Conservation (phyloP, 2,797 vertebrate species). For the Lagodon rhomboides region DNA sequence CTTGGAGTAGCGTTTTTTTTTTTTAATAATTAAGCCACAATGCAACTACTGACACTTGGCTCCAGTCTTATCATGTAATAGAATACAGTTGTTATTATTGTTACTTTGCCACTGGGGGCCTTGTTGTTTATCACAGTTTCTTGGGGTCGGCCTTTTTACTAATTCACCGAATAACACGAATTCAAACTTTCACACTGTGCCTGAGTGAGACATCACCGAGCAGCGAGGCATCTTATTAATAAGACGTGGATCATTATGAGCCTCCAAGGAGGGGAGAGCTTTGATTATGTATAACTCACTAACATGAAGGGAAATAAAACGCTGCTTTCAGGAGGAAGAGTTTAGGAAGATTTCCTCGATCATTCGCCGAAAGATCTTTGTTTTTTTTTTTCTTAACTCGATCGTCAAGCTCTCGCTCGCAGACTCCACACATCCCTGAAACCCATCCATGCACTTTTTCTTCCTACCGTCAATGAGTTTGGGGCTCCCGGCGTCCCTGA, state of each 20-base stretch:
- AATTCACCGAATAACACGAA: background rate
- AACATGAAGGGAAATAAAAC: background rate
- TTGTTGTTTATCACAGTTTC: slow-evolving; percentile 25
- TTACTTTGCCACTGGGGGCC: slow-evolving; percentile 17
- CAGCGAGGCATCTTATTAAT: background rate
- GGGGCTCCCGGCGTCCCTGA: slow-evolving; percentile 92
- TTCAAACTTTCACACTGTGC: slow-evolving; percentile 34
- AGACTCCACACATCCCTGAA: slow-evolving; percentile 6
- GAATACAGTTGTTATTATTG: background rate
- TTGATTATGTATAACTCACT: background rate
- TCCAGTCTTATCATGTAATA: background rate
- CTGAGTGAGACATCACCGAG: background rate
- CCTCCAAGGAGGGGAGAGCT: background rate
- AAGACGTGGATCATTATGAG: background rate
- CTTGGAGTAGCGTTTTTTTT: no score
- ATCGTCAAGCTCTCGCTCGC: background rate
- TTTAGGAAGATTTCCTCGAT: background rate
- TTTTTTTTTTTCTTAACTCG: no score
- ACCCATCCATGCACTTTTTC: slow-evolving; percentile 2
- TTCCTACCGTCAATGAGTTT: slow-evolving; percentile 93
- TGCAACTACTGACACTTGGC: no score
- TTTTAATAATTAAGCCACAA: background rate
- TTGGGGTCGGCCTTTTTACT: background rate
- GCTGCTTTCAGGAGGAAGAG: slow-evolving; percentile 1
- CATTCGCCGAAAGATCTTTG: no score